Percentiles rank a stretch among this genome's conserved stretches.
Conservation (phyloP, 2,888 invertebrate species). For the Sturmia bella region DNA sequence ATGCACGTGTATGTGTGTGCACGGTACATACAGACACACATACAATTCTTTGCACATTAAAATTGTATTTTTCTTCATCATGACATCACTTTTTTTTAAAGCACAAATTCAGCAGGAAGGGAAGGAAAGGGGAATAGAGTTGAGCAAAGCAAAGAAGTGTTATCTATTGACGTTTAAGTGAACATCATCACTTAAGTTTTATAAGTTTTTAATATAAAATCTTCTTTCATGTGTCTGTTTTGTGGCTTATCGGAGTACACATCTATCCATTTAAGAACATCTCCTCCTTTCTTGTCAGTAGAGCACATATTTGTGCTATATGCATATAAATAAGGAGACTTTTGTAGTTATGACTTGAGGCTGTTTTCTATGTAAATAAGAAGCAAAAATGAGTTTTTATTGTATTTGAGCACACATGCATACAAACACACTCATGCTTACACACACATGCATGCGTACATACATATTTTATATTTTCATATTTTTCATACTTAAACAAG, state of each 20-base stretch:
- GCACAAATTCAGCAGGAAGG: slow-evolving; percentile 2
- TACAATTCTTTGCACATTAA: neutral
- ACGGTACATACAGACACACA: neutral
- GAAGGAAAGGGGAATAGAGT: slow-evolving; percentile 1
- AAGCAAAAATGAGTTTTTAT: slow-evolving; percentile 53
- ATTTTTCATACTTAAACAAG: slow-evolving; percentile 36
- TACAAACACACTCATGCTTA: neutral
- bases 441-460: too few relatives aligned
- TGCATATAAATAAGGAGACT: slow-evolving; percentile 41
- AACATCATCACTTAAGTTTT: slow-evolving; percentile 61
- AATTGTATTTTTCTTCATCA: slow-evolving; percentile 38
- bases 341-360: slow-evolving; percentile 56
- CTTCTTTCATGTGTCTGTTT: slow-evolving; percentile 49
- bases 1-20: too few relatives aligned
- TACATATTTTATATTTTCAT: neutral
- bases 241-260: slow-evolving; percentile 47
- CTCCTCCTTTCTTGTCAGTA: slow-evolving; percentile 6
- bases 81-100: slow-evolving; percentile 51
- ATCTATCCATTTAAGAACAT: slow-evolving; percentile 35
- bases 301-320: slow-evolving; percentile 18
- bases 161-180: slow-evolving; percentile 66
- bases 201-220: slow-evolving; percentile 65
- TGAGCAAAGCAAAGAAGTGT: slow-evolving; percentile 40
- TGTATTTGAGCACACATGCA: slow-evolving; percentile 24
- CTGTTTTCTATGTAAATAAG: slow-evolving; percentile 64